Percentiles rank a stretch among this genome's conserved stretches.
Conservation (phyloP, 2,888 invertebrate species). For the Cremastinae sp. region DNA sequence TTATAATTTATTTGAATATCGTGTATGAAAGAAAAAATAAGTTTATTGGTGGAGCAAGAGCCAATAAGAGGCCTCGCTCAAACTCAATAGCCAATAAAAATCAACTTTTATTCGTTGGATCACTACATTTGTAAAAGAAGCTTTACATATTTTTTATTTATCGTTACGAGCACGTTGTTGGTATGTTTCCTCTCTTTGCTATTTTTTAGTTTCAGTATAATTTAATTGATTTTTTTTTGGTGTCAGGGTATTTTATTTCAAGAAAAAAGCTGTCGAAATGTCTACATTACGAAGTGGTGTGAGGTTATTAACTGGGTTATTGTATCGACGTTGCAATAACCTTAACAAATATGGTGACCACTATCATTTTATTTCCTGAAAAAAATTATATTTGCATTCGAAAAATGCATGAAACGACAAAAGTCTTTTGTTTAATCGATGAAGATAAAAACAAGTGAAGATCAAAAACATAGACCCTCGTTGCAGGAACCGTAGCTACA, state of each 20-base stretch:
- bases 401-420: slow-evolving; percentile 4
- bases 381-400: neutral
- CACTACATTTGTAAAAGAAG: too few relatives aligned
- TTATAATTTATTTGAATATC: too few relatives aligned
- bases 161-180: too few relatives aligned
- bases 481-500: slow-evolving; percentile 36
- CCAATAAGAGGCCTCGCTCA: neutral
- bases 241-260: slow-evolving; percentile 8
- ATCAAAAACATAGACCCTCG: neutral
- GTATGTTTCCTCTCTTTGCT: neutral
- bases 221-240: slow-evolving; percentile 17
- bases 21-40: too few relatives aligned
- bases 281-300: slow-evolving; percentile 26
- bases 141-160: too few relatives aligned
- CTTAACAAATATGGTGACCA: slow-evolving; percentile 50
- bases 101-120: too few relatives aligned
- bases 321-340: slow-evolving; percentile 12
- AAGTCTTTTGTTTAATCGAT: too few relatives aligned
- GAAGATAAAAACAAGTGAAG: neutral
- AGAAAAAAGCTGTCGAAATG: slow-evolving; percentile 12
- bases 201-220: slow-evolving; percentile 11
- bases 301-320: slow-evolving; percentile 31
- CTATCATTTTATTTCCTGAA: slow-evolving; percentile 1
- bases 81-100: neutral
- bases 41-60: neutral